Percentiles rank a stretch among this genome's conserved stretches.
phyloP scores from a whole-genome alignment of 2,797 vertebrate species.

The Phyllotis vaccarum region DNA sequence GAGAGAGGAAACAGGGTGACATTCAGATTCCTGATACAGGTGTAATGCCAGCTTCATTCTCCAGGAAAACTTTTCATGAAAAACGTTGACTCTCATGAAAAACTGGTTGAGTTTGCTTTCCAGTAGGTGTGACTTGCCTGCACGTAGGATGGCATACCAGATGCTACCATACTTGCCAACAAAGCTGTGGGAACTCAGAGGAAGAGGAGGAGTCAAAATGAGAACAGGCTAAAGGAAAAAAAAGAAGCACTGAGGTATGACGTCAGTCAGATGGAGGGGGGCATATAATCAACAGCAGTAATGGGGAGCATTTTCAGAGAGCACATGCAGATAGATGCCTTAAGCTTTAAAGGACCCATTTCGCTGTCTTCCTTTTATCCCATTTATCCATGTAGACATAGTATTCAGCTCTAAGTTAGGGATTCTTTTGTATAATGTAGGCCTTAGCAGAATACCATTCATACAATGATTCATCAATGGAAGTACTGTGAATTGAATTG shows the following conservation, averaged over 20 bases:
- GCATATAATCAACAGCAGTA: fast-evolving
- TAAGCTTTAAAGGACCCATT: neutral
- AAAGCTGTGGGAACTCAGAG: neutral
- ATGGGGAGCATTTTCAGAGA: neutral
- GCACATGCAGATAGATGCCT: neutral
- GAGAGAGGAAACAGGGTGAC: neutral
- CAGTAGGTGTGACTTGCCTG: neutral
- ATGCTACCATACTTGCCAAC: neutral
- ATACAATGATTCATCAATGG: fast-evolving
- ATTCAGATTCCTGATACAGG: neutral
- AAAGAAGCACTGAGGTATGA: neutral
- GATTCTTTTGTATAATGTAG: neutral
- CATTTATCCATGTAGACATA: neutral
- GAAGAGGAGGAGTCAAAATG: neutral
- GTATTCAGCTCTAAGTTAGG: neutral
- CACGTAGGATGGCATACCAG: fast-evolving
- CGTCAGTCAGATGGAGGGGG: neutral
- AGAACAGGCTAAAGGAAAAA: neutral
- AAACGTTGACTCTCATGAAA: neutral
- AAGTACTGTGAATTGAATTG: fast-evolving
- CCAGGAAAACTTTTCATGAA: neutral
- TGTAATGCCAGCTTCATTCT: neutral
- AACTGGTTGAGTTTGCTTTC: neutral
- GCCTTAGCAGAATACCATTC: neutral
- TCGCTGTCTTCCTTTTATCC: neutral